phyloP scores from a whole-genome alignment of 2,888 invertebrate species.

The Craniophora ligustri region DNA sequence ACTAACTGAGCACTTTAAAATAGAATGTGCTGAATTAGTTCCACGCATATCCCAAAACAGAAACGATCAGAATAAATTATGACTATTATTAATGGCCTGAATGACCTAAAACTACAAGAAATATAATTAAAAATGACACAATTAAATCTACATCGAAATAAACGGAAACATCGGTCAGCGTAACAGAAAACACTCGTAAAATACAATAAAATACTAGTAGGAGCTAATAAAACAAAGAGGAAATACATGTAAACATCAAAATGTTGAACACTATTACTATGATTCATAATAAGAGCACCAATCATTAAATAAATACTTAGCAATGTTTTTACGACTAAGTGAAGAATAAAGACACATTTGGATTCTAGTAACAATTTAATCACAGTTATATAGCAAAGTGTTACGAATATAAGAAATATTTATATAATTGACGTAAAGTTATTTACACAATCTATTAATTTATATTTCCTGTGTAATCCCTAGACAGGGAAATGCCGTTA shows the following conservation, averaged over 20 bases:
- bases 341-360: background rate
- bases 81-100: slow-evolving; percentile 23
- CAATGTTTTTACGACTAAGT: slow-evolving; percentile 9
- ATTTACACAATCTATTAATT: slow-evolving; percentile 29
- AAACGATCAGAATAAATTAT: slow-evolving; percentile 15
- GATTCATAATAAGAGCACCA: slow-evolving; percentile 6
- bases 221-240: slow-evolving; percentile 26
- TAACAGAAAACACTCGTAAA: slow-evolving; percentile 14
- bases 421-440: slow-evolving; percentile 13
- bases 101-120: slow-evolving; percentile 33
- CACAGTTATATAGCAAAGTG: slow-evolving; percentile 4
- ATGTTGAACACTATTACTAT: slow-evolving; percentile 10
- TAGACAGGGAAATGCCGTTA: slow-evolving; percentile 58
- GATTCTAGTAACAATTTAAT: background rate
- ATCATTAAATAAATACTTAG: slow-evolving; percentile 3
- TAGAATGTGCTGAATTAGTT: too few relatives aligned
- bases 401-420: slow-evolving; percentile 1
- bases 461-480: slow-evolving; percentile 44
- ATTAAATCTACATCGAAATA: slow-evolving; percentile 2
- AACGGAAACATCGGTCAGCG: slow-evolving; percentile 19
- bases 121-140: background rate
- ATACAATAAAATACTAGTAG: slow-evolving; percentile 15
- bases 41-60: too few relatives aligned
- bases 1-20: too few relatives aligned
- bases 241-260: slow-evolving; percentile 19